Percentiles rank a stretch among this genome's conserved stretches.
phyloP scores from a whole-genome alignment of 92 coral and sea anemone species.

The Virgularia gustaviana region DNA sequence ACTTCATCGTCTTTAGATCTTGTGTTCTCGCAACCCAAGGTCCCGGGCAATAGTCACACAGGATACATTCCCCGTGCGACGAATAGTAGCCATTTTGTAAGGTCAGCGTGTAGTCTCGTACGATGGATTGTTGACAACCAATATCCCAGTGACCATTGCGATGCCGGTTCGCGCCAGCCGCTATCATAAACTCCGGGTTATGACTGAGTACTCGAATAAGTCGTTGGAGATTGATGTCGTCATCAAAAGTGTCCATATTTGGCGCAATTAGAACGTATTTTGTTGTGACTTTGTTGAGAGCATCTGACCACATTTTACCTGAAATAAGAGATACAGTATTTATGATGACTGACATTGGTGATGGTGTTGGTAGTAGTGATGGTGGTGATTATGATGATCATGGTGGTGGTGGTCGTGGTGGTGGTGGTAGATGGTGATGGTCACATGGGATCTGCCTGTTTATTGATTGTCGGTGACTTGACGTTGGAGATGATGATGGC shows the following conservation, averaged over 20 bases:
- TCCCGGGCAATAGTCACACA: constrained; percentile 80
- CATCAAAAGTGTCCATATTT: constrained; percentile 54
- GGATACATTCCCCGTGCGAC: constrained; percentile 80
- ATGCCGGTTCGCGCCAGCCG: constrained; percentile 79
- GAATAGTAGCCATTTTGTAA: constrained; percentile 76
- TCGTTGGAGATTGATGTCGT: constrained; percentile 47
- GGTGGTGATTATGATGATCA: too few relatives aligned
- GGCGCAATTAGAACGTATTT: constrained; percentile 71
- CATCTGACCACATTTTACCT: constrained; percentile 8
- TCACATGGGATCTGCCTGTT: too few relatives aligned
- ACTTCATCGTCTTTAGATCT: constrained; percentile 48
- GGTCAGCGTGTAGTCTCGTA: constrained; percentile 77
- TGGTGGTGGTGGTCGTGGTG: too few relatives aligned
- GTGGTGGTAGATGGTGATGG: too few relatives aligned
- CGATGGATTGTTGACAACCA: constrained; percentile 79
- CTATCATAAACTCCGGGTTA: constrained; percentile 61
- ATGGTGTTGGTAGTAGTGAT: too few relatives aligned
- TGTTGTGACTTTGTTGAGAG: constrained; percentile 43
- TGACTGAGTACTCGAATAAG: constrained; percentile 68
- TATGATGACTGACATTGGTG: too few relatives aligned
- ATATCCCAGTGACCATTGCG: constrained; percentile 85
- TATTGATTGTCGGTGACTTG: too few relatives aligned
- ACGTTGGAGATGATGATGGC: too few relatives aligned
- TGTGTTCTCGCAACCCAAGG: constrained; percentile 86
- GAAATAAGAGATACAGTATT: too few relatives aligned